These are phyloP conservation scores for Eustalomyia histrio DNA, from an alignment of 2,888 invertebrate species.

Conservation along the genomic window DNA sequence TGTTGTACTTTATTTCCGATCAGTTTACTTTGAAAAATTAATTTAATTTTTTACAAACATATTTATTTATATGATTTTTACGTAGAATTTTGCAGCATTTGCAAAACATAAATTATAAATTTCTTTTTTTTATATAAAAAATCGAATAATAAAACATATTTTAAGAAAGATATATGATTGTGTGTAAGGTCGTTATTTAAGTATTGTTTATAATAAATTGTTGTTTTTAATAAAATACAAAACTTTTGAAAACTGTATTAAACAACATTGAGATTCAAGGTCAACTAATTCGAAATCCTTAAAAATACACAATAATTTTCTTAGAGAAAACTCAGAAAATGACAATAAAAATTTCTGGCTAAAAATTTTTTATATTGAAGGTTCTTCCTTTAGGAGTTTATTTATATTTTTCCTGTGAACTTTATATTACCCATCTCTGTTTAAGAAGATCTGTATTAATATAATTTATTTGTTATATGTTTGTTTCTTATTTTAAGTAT, in stretches of 20 bases:
- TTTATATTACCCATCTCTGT: neutral
- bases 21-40: slow-evolving; percentile 61
- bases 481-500: neutral
- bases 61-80: neutral
- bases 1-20: slow-evolving; percentile 53
- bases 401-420: too few relatives aligned
- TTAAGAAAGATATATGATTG: neutral
- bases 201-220: neutral
- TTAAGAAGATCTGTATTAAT: neutral
- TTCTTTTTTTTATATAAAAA: neutral
- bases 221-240: neutral
- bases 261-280: too few relatives aligned
- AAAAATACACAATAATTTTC: too few relatives aligned
- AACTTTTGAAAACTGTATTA: neutral
- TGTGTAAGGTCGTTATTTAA: neutral
- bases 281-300: too few relatives aligned
- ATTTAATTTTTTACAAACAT: slow-evolving; percentile 43
- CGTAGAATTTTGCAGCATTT: neutral
- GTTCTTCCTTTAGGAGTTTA: too few relatives aligned
- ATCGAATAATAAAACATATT: neutral
- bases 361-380: too few relatives aligned
- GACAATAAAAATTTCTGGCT: too few relatives aligned
- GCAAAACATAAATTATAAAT: neutral
- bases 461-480: neutral
- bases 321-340: too few relatives aligned